Percentiles rank a stretch among this genome's conserved stretches.
These are phyloP conservation scores for Caenorhabditis sp. DNA, from an alignment of 2,888 invertebrate genomes.

Conservation along the genomic window DNA sequence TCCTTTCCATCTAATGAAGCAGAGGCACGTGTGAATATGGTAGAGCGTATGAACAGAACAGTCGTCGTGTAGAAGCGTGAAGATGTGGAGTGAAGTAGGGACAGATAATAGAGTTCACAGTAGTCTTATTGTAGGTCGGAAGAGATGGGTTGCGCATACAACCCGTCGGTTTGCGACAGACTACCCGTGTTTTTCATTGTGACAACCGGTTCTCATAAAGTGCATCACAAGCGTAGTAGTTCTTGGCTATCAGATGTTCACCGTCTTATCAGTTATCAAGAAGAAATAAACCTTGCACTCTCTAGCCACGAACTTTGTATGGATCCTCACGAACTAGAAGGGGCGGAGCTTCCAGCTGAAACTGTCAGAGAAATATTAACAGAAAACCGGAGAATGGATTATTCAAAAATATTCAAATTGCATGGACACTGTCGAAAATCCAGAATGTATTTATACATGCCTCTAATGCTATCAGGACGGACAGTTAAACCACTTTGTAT, in stretches of 20 bases:
- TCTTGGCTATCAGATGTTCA: not conserved
- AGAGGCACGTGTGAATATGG: too few species aligned
- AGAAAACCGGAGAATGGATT: constrained; percentile 46
- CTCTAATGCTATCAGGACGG: constrained; percentile 33
- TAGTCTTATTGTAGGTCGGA: too few species aligned
- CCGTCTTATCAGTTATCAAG: constrained; percentile 15
- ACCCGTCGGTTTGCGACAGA: too few species aligned
- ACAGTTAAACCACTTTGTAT: constrained; percentile 24
- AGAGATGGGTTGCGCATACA: too few species aligned
- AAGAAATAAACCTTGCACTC: constrained; percentile 4
- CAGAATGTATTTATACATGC: constrained; percentile 49
- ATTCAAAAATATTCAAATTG: constrained; percentile 55
- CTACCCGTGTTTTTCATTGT: not conserved
- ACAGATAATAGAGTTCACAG: too few species aligned
- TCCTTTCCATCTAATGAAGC: too few species aligned
- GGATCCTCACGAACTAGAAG: not conserved
- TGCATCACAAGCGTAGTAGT: not conserved
- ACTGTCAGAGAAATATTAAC: constrained; percentile 26
- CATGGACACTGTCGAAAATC: constrained; percentile 4
- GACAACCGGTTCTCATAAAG: not conserved
- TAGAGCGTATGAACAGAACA: too few species aligned
- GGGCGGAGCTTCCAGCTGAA: constrained; percentile 31
- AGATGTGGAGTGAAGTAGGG: too few species aligned
- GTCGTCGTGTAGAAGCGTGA: too few species aligned
- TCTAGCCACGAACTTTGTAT: not conserved